A percentile compares a stretch with the other conserved stretches of the same genome.
Evolutionary conservation across 2,113 vertebrate genomes (phyloP).

Genomic region (Brachypodius melanocephalos): DNA sequence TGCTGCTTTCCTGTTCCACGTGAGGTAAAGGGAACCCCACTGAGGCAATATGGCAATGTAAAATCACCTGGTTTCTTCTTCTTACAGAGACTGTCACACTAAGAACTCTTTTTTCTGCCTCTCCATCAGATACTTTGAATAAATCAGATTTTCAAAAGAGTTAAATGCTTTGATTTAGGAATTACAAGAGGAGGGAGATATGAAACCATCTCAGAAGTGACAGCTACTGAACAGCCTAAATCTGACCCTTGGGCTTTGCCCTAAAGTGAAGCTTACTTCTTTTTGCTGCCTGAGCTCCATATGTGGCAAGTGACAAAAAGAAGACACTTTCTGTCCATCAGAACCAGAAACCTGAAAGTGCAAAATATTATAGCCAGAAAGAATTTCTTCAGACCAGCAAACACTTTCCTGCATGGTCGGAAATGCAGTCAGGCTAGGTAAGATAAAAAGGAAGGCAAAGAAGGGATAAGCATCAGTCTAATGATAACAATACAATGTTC

Average conservation of each 20-base stretch:
- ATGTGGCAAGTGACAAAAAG: background rate
- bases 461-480: slow-evolving; percentile 52
- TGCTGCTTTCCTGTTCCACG: background rate
- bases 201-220: background rate
- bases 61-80: background rate
- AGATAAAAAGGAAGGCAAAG: slow-evolving; percentile 27
- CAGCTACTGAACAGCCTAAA: background rate
- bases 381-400: background rate
- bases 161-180: slow-evolving; percentile 7
- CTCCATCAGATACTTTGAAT: background rate
- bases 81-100: background rate
- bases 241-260: background rate
- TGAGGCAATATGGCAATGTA: background rate
- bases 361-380: background rate
- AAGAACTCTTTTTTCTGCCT: background rate
- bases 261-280: background rate
- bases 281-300: background rate
- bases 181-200: background rate
- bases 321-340: background rate
- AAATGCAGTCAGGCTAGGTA: slow-evolving; percentile 7
- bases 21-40: background rate
- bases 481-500: slow-evolving; percentile 49
- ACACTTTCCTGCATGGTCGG: background rate
- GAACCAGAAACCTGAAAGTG: background rate
- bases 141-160: slow-evolving; percentile 13